Percentiles rank a stretch among this genome's conserved stretches.
These are phyloP conservation scores for Phalacrocorax carbo DNA, from an alignment of 2,113 vertebrate genomes.

Conservation along the genomic window DNA sequence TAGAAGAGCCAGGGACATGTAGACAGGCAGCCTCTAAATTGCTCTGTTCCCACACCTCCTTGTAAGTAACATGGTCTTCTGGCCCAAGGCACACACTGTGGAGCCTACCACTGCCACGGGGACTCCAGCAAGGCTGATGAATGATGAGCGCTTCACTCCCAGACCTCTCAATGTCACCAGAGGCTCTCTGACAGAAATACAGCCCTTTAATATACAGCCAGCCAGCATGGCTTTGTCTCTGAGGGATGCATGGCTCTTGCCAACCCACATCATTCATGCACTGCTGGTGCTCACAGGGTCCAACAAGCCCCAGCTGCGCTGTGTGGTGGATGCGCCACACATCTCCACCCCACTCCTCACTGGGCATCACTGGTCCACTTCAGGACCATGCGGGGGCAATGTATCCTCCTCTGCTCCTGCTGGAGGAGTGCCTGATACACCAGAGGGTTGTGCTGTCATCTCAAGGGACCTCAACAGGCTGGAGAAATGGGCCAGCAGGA, in stretches of 20 bases:
- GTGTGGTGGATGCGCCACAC: fast-evolving
- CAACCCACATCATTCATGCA: fast-evolving
- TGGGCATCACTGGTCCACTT: too few species aligned
- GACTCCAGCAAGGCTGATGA: background rate
- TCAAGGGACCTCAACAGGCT: background rate
- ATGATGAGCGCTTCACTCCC: fast-evolving
- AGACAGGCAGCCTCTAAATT: background rate
- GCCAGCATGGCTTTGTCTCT: background rate
- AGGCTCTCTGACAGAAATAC: background rate
- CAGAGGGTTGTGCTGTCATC: background rate
- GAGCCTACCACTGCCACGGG: background rate
- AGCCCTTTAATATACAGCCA: background rate
- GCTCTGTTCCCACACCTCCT: background rate
- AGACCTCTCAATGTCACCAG: background rate
- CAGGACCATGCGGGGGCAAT: background rate
- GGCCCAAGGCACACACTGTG: background rate
- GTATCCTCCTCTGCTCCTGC: background rate
- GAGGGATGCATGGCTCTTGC: fast-evolving
- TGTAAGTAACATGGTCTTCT: background rate
- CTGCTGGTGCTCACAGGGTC: background rate
- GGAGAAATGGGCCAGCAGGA: background rate
- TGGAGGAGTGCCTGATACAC: background rate
- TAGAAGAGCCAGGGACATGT: fast-evolving
- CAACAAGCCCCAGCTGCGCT: background rate
- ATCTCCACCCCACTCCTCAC: fast-evolving